A percentile compares a stretch with the other conserved stretches of the same genome.
These are phyloP conservation scores for Elgaria multicarinata DNA, from an alignment of 2,113 vertebrate species.

Conservation along the genomic window DNA sequence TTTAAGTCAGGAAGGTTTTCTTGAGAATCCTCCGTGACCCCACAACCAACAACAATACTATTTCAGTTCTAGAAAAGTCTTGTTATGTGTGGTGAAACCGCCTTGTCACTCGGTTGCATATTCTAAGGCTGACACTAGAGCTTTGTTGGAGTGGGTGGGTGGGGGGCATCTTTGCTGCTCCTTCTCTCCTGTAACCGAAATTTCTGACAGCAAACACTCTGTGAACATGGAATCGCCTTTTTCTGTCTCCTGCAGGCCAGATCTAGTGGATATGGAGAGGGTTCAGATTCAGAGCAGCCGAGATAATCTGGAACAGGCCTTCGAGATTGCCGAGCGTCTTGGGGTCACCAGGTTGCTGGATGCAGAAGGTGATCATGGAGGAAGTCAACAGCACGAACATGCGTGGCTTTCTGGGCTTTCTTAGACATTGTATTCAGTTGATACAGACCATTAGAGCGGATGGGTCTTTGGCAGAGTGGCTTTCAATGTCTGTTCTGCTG, in stretches of 20 bases:
- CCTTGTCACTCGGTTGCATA: background rate
- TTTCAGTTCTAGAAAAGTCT: too few species aligned
- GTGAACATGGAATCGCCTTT: background rate
- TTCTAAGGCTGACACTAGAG: background rate
- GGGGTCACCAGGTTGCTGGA: constrained; percentile 95
- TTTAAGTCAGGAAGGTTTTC: background rate
- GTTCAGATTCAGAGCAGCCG: constrained; percentile 91
- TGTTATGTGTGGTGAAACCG: background rate
- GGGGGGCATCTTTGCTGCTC: background rate
- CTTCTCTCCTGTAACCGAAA: background rate
- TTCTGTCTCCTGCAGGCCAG: constrained; percentile 82
- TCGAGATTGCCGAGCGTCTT: constrained; percentile 94
- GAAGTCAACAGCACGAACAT: background rate
- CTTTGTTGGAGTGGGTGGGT: background rate
- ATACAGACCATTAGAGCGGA: background rate
- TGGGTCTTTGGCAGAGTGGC: too few species aligned
- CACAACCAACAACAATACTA: too few species aligned
- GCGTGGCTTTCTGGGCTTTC: background rate
- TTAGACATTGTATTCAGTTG: background rate
- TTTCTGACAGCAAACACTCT: background rate
- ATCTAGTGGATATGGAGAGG: constrained; percentile 96
- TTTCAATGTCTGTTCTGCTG: background rate
- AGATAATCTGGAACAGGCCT: constrained; percentile 98
- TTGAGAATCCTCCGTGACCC: too few species aligned
- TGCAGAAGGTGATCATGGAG: constrained; percentile 88